Evolutionary conservation across 2,797 vertebrate genomes (phyloP).

Genomic region (Silurus lanzhouensis): DNA sequence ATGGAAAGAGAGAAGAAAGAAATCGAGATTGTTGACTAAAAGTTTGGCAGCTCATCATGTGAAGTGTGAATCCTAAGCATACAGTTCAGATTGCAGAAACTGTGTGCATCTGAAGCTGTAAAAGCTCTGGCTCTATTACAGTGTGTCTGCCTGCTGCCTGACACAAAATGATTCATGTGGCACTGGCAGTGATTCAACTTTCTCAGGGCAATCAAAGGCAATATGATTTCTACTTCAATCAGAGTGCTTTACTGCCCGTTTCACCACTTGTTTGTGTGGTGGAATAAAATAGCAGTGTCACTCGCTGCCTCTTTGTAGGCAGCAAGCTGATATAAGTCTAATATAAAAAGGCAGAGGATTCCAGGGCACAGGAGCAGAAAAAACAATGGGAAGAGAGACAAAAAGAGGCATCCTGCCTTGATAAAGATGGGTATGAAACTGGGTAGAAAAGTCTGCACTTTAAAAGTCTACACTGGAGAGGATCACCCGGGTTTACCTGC

Average conservation of each 20-base stretch:
- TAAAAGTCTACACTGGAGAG: not conserved
- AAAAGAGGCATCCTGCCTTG: not conserved
- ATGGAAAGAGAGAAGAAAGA: not conserved
- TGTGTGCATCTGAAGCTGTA: conserved; percentile 15
- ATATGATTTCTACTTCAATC: conserved; percentile 59
- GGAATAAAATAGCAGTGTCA: conserved; percentile 52
- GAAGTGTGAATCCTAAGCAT: not conserved
- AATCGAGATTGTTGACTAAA: not conserved
- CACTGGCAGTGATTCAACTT: conserved; percentile 51
- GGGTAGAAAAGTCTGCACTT: not conserved
- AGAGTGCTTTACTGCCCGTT: conserved; percentile 54
- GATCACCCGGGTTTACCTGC: not conserved
- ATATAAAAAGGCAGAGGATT: conserved; percentile 34
- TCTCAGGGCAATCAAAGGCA: conserved; percentile 53
- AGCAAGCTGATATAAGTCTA: conserved; percentile 39
- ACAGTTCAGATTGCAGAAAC: conserved; percentile 12
- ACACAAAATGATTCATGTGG: conserved; percentile 48
- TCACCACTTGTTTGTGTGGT: conserved; percentile 53
- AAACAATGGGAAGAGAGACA: not conserved
- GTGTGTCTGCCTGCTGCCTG: conserved; percentile 31
- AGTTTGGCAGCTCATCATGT: not conserved
- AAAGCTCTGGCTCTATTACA: conserved; percentile 32
- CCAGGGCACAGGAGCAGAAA: conserved; percentile 3
- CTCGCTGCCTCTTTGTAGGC: conserved; percentile 36
- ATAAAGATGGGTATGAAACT: not conserved